Percentiles rank a stretch among this genome's conserved stretches.
Conservation (phyloP, 2,797 vertebrate species). For the Remorina albescens region DNA sequence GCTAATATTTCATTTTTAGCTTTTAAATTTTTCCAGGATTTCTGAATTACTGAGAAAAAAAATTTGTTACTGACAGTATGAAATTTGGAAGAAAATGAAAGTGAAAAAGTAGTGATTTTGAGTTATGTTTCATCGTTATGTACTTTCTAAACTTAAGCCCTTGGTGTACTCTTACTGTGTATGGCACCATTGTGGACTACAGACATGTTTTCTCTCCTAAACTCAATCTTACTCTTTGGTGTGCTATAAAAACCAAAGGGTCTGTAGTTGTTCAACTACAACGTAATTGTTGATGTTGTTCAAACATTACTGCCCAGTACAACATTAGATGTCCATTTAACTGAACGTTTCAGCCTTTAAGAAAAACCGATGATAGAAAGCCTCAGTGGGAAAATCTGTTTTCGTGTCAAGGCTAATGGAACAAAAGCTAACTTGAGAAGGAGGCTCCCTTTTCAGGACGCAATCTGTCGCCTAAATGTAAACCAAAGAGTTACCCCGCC, state of each 20-base stretch:
- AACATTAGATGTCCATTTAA: constrained; percentile 10
- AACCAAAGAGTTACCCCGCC: not conserved
- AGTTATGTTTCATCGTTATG: not conserved
- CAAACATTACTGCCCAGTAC: not conserved
- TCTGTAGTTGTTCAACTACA: not conserved
- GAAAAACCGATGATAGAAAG: not conserved
- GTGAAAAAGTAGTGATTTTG: not conserved
- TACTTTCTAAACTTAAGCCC: not conserved
- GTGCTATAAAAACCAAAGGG: not conserved
- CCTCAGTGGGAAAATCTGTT: not conserved
- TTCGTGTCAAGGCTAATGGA: not conserved
- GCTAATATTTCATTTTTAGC: constrained; percentile 31
- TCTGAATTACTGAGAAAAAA: not conserved
- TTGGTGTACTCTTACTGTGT: not conserved
- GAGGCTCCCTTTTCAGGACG: not conserved
- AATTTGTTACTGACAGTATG: not conserved
- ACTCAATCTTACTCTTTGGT: not conserved
- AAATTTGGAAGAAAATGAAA: constrained; percentile 8
- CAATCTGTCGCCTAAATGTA: not conserved
- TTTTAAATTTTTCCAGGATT: not conserved
- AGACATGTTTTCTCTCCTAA: not conserved
- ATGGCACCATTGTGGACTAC: not conserved
- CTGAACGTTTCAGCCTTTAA: not conserved
- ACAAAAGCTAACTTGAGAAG: not conserved
- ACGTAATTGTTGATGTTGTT: constrained; percentile 14